Evolutionary conservation across 2,888 invertebrate genomes (phyloP).

Genomic region (Danaus chrysippus): DNA sequence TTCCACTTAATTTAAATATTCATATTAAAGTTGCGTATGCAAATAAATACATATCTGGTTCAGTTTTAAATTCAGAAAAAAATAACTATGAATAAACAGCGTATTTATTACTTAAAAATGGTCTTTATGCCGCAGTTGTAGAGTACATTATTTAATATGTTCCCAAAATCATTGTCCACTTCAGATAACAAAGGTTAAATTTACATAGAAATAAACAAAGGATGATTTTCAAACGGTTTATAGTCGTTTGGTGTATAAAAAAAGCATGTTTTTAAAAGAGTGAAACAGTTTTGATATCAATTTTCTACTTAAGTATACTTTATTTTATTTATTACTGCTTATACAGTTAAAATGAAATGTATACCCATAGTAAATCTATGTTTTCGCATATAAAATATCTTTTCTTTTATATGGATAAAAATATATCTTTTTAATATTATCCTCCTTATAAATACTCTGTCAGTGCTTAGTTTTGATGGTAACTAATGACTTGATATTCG

Average conservation of each 20-base stretch:
- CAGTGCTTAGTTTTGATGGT: constrained; percentile 49
- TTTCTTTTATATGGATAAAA: not conserved
- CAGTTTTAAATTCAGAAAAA: constrained; percentile 11
- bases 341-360: no score
- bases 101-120: constrained; percentile 11
- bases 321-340: no score
- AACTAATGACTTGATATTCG: constrained; percentile 47
- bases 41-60: constrained; percentile 4
- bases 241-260: constrained; percentile 31
- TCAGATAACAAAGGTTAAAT: constrained; percentile 61
- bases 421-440: not conserved
- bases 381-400: no score
- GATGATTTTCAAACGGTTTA: constrained; percentile 61
- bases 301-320: not conserved
- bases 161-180: constrained; percentile 46
- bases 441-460: constrained; percentile 10
- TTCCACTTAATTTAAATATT: not conserved
- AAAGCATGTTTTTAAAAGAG: not conserved
- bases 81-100: constrained; percentile 26
- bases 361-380: no score
- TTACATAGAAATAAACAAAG: constrained; percentile 68
- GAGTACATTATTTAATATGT: constrained; percentile 19
- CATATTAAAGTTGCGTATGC: constrained; percentile 1
- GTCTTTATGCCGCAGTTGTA: constrained; percentile 14
- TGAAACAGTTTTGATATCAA: constrained; percentile 14